Base-by-base conservation (phyloP, 2,888 invertebrate genomes). In the Stenodera caucasica region DNA sequence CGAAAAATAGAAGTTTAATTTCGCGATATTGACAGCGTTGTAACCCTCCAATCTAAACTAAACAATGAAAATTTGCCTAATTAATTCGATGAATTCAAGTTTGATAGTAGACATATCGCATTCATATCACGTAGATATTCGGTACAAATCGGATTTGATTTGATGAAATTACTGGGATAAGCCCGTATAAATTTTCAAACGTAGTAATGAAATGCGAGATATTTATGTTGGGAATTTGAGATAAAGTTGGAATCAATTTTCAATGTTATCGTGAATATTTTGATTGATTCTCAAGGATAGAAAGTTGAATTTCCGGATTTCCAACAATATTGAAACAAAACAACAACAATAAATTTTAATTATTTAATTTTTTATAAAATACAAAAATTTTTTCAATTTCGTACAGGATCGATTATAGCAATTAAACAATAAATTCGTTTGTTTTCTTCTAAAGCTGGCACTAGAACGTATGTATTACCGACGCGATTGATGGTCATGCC, bases 341-440 rank as follows among this genome's bases (percentile, higher is more conserved):
- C 3, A 49, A 49, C 4, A 4, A 26, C 4, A 26, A 15, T 49
- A 1, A 11, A 21, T 1, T 49, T 2, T 49, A 3, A 3, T 49
- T 11, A 32, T 14, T 32, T 52, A 29, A 14, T 52, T 26, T 15
- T 15, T 8, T 12, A 23, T 5, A 18, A 12, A 12, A 21, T n/a
- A n/a, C 26, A 26, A 26, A 26, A 26, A 26, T 26, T 5, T 26
- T 26, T 4, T 26, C 5, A 26, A 26, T 26, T 26, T 26, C 26
- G 26, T 4, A 40, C 29, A n/a, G 64, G 64, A 49, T 67, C 63
- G 9, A 61, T 57, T 30, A 65, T 57, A 33, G 63, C 53, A 37
- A 57, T 54, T 12, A 65, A 56, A 53, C 67, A 67, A 53, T 57
- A 67, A 7, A 49, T 61, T 51, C 61, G 61, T 7, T 67, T 54